These are phyloP conservation scores for Siniperca scherzeri DNA, from an alignment of 2,797 vertebrate species.

Conservation along the genomic window DNA sequence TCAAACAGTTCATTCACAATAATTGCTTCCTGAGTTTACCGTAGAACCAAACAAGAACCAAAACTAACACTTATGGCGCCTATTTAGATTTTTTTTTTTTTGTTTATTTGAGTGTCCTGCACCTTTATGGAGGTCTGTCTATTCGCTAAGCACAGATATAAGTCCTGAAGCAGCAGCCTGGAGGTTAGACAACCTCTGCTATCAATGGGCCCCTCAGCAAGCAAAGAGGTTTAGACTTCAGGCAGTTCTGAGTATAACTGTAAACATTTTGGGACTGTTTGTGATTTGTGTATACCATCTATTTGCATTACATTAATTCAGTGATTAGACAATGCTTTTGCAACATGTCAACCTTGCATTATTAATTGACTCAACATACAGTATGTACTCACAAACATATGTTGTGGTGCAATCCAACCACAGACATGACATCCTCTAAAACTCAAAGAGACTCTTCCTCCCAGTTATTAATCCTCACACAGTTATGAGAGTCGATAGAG, in stretches of 20 bases:
- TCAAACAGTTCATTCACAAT: neutral
- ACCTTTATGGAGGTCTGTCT: neutral
- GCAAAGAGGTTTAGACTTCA: neutral
- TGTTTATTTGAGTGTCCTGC: too few relatives aligned
- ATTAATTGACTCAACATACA: neutral
- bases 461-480: slow-evolving; percentile 23
- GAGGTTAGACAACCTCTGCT: too few relatives aligned
- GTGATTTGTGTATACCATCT: neutral
- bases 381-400: neutral
- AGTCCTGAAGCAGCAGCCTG: neutral
- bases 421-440: neutral
- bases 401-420: neutral
- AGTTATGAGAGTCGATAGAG: slow-evolving; percentile 22
- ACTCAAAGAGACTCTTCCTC: neutral
- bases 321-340: neutral
- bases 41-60: neutral
- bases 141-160: neutral
- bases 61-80: neutral
- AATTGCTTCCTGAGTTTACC: neutral
- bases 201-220: neutral
- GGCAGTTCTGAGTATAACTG: neutral
- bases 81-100: neutral
- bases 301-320: neutral
- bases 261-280: neutral
- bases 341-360: neutral